These are phyloP conservation scores for Mastacembelus armatus DNA, from an alignment of 2,797 vertebrate species.

Conservation along the genomic window DNA sequence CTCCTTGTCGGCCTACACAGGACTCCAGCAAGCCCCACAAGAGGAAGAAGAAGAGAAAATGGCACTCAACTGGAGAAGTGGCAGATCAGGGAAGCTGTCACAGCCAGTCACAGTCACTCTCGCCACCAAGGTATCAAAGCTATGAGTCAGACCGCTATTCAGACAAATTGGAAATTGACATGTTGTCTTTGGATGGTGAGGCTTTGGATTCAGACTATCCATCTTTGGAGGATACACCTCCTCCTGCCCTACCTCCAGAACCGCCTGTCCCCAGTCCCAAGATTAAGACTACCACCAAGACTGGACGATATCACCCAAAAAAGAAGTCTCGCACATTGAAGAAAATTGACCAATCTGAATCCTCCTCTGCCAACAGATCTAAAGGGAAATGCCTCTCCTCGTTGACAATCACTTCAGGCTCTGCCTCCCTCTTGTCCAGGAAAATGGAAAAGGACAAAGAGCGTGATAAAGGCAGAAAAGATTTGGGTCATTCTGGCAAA, in stretches of 20 bases:
- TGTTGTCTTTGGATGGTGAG: conserved; percentile 85
- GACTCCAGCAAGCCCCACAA: conserved; percentile 77
- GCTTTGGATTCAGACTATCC: conserved; percentile 87
- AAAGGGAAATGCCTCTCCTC: conserved; percentile 80
- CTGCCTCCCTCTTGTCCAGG: conserved; percentile 67
- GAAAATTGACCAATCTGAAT: conserved; percentile 71
- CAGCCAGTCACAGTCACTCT: conserved; percentile 74
- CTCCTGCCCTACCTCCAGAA: conserved; percentile 70
- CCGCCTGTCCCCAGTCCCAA: conserved; percentile 76
- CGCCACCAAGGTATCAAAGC: conserved; percentile 73
- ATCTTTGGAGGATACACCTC: conserved; percentile 82
- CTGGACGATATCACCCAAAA: conserved; percentile 72
- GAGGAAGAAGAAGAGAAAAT: conserved; percentile 83
- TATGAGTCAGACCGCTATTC: conserved; percentile 83
- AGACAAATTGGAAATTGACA: conserved; percentile 81
- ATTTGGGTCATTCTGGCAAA: conserved; percentile 59
- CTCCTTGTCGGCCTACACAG: conserved; percentile 58
- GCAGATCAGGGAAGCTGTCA: conserved; percentile 61
- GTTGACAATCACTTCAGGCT: conserved; percentile 59
- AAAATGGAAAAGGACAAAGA: conserved; percentile 82
- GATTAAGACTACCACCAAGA: conserved; percentile 69
- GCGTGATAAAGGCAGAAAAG: conserved; percentile 81
- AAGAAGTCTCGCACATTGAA: conserved; percentile 80
- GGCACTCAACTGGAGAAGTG: conserved; percentile 66
- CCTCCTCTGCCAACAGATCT: conserved; percentile 70